Evolutionary conservation across 2,888 invertebrate genomes (phyloP), one percentile per base, ranked within the genome.

Genomic region (Ornithoptera alexandrae): DNA sequence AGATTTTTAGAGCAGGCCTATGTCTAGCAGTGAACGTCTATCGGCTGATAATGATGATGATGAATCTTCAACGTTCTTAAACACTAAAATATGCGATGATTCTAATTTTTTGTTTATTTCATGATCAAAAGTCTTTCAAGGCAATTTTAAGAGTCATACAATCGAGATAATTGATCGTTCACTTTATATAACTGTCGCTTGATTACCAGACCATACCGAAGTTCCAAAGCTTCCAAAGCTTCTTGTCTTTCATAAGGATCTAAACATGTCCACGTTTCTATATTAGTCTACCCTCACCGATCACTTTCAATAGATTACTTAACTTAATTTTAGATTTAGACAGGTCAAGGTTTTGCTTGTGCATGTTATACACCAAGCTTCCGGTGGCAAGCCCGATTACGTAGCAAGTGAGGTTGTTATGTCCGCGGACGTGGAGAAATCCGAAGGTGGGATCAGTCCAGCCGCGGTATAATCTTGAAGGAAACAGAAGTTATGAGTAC

Each of bases 371-470:
- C 59, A 85, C 68, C 7, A 80, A 65, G 73, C 79, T 79, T 1
- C 80, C 87, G 10, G 76, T 62, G 2, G 74, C 72, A 70, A 87
- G 73, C 8, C 88, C 88, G 10, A 84, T 69, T 12, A 78, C 69
- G 71, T 77, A 84, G 36, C 78, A 74, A 0, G 78, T 42, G 12
- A 85, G 68, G 77, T 87, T 87, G 59, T 81, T 82, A 75, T 87
- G 83, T 0, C 81, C 79, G 12, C 82, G 78, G 63, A 79, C 79
- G 75, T 87, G 86, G 22, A 80, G 57, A 24, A 78, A 65, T 71
- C 79, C 75, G 73, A 83, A 85, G 0, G 81, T 79, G 0, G 69
- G 69, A 20, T 75, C 72, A 0, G 22, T n/a, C 15, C 64, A 53
- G 2, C 20, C 24, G 7, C 73, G 71, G 24, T 50, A 71, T 39